Evolutionary conservation across 2,113 vertebrate species (phyloP).

Genomic region (Setophaga kirtlandii): DNA sequence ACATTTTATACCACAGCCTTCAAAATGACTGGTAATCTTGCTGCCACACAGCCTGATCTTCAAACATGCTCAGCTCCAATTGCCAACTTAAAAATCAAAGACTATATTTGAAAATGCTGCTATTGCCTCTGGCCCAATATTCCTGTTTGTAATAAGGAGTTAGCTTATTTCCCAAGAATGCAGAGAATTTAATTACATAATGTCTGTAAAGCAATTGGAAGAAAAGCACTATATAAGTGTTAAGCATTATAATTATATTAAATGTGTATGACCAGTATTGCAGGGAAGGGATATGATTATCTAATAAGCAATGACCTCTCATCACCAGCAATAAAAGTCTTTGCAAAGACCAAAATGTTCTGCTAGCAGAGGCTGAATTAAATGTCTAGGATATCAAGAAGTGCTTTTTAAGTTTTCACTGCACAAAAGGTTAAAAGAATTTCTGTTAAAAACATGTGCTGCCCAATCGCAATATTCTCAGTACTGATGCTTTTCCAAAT

Average conservation of each 20-base stretch:
- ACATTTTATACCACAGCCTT: background rate
- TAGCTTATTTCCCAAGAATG: slow-evolving; percentile 63
- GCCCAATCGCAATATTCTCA: background rate
- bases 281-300: slow-evolving; percentile 53
- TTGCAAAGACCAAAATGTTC: slow-evolving; percentile 10
- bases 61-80: background rate
- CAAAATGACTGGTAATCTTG: slow-evolving; percentile 12
- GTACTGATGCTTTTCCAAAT: slow-evolving; percentile 34
- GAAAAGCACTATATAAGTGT: slow-evolving; percentile 49
- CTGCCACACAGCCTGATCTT: background rate
- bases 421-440: slow-evolving; percentile 31
- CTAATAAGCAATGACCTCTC: slow-evolving; percentile 56
- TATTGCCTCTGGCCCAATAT: slow-evolving; percentile 23
- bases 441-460: slow-evolving; percentile 32
- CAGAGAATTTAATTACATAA: slow-evolving; percentile 64
- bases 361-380: slow-evolving; percentile 35
- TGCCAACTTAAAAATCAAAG: slow-evolving; percentile 35
- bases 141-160: slow-evolving; percentile 43
- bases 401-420: slow-evolving; percentile 29
- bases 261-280: slow-evolving; percentile 33
- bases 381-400: slow-evolving; percentile 24
- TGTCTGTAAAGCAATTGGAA: slow-evolving; percentile 55
- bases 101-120: slow-evolving; percentile 9
- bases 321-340: slow-evolving; percentile 51
- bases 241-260: slow-evolving; percentile 57